Evolutionary conservation across 2,797 vertebrate genomes (phyloP).

Genomic region (Taeniopygia guttata): DNA sequence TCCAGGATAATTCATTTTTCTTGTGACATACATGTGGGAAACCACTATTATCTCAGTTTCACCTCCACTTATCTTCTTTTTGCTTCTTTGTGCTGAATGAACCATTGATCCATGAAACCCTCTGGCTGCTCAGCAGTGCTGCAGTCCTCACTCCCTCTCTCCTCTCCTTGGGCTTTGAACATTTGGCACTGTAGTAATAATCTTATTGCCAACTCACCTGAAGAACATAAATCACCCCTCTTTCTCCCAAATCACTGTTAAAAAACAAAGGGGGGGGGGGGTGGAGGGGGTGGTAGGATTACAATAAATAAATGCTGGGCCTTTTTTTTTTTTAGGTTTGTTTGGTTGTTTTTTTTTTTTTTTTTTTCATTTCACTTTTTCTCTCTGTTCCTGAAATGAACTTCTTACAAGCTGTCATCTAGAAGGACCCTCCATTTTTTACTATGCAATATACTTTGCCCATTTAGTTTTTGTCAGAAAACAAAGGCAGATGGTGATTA

Average conservation of each 20-base stretch:
- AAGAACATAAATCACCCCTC: background rate
- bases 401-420: background rate
- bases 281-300: accelerated
- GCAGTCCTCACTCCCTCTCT: background rate
- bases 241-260: background rate
- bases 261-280: accelerated
- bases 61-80: background rate
- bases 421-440: background rate
- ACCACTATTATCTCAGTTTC: background rate
- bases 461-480: background rate
- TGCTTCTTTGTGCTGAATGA: background rate
- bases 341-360: background rate
- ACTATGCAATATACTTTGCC: background rate
- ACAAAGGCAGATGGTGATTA: background rate
- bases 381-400: background rate
- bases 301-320: background rate
- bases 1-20: background rate
- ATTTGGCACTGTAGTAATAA: background rate
- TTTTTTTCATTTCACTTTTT: background rate
- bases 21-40: background rate
- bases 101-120: background rate
- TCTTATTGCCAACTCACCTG: background rate
- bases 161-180: background rate
- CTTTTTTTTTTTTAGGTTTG: background rate
- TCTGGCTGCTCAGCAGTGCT: background rate